Evolutionary conservation across 2,113 vertebrate species (phyloP).

Genomic region (Tringa solitaria): DNA sequence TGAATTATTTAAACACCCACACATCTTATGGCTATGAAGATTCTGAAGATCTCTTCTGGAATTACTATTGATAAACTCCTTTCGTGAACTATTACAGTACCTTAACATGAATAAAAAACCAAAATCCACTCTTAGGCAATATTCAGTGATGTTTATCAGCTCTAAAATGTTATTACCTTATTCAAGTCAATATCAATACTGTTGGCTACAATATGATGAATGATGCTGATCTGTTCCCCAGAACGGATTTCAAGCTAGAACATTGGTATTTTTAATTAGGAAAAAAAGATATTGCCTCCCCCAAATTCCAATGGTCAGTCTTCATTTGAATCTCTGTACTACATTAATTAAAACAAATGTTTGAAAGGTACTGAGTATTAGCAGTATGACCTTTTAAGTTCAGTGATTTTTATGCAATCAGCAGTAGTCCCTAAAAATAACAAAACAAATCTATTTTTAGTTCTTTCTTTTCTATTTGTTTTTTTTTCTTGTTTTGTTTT

Average conservation of each 20-base stretch:
- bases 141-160: not conserved
- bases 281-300: not conserved
- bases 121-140: not conserved
- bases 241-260: not conserved
- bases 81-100: not conserved
- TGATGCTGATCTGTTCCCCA: not conserved
- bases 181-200: not conserved
- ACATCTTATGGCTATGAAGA: not conserved
- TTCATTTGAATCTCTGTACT: not conserved
- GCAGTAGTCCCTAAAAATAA: constrained; percentile 1
- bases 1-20: not conserved
- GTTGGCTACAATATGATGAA: not conserved
- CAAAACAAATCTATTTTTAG: constrained; percentile 1
- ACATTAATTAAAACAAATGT: constrained; percentile 12
- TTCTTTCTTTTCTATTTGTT: not conserved
- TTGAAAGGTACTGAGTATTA: not conserved
- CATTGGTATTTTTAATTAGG: not conserved
- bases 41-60: not conserved
- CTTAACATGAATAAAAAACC: constrained; percentile 2
- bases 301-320: constrained; percentile 14
- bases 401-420: not conserved
- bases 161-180: not conserved
- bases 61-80: not conserved
- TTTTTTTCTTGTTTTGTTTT: not conserved
- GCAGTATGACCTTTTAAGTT: not conserved